phyloP scores from a whole-genome alignment of 2,888 invertebrate genomes.

The Trachelus tabidus region DNA sequence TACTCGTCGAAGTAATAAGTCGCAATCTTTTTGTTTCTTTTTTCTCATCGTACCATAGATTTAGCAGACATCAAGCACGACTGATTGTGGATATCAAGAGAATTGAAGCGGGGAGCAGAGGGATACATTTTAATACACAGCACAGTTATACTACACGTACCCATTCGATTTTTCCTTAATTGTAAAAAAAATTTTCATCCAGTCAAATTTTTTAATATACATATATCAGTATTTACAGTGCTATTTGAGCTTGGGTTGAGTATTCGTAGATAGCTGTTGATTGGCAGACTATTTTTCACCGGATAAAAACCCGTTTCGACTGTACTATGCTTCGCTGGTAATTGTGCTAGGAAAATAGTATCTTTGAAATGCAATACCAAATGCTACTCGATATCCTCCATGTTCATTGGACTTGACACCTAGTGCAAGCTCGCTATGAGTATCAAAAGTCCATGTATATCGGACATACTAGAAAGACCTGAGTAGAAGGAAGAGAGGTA shows the following conservation, averaged over 20 bases:
- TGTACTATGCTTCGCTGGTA: background rate
- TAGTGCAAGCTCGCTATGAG: background rate
- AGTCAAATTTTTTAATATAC: background rate
- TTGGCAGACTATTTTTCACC: background rate
- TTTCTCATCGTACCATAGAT: background rate
- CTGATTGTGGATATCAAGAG: background rate
- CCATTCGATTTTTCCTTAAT: background rate
- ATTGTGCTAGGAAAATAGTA: background rate
- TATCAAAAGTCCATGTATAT: background rate
- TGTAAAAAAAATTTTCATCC: background rate
- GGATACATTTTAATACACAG: background rate
- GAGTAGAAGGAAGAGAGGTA: background rate
- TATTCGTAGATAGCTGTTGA: background rate
- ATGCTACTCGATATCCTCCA: background rate
- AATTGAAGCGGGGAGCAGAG: conserved; percentile 4
- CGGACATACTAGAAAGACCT: background rate
- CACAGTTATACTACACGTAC: conserved; percentile 9
- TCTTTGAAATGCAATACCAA: background rate
- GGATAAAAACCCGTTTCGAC: background rate
- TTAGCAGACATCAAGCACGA: background rate
- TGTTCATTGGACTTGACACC: background rate
- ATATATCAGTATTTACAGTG: background rate
- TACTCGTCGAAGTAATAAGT: background rate
- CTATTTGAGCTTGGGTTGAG: background rate
- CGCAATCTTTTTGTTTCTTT: background rate